A percentile compares a stretch with the other conserved stretches of the same genome.
phyloP scores from a whole-genome alignment of 2,888 invertebrate genomes.

The Alentia gelatinosa region DNA sequence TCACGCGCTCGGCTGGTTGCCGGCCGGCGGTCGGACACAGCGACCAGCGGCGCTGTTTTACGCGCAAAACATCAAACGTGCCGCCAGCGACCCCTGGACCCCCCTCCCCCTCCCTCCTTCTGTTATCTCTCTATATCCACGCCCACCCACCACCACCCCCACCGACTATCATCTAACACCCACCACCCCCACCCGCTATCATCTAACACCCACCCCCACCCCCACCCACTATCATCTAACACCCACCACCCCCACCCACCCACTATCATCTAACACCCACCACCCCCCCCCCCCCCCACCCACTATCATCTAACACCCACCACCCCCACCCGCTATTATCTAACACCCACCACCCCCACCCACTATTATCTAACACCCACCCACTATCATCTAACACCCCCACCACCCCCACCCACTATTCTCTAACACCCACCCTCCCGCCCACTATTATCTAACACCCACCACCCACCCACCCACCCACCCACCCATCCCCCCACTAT shows the following conservation, averaged over 20 bases:
- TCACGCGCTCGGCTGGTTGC: neutral
- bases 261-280: neutral
- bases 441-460: neutral
- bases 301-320: too few relatives aligned
- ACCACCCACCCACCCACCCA: neutral
- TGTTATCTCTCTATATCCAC: neutral
- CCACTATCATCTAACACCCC: neutral
- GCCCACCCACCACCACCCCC: neutral
- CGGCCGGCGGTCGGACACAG: neutral
- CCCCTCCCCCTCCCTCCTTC: neutral
- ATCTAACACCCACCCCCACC: too few relatives aligned
- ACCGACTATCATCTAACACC: too few relatives aligned
- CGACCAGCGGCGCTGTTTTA: neutral
- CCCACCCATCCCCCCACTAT: neutral
- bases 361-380: neutral
- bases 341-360: too few relatives aligned
- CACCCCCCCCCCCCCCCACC: neutral
- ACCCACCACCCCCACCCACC: too few relatives aligned
- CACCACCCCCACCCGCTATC: too few relatives aligned
- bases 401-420: neutral
- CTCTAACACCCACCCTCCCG: neutral
- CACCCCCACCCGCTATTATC: too few relatives aligned
- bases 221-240: neutral
- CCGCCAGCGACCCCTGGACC: neutral
- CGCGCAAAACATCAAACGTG: slow-evolving; percentile 1